These are phyloP conservation scores for Mellilla xanthometata DNA, from an alignment of 2,888 invertebrate genomes.

Conservation along the genomic window DNA sequence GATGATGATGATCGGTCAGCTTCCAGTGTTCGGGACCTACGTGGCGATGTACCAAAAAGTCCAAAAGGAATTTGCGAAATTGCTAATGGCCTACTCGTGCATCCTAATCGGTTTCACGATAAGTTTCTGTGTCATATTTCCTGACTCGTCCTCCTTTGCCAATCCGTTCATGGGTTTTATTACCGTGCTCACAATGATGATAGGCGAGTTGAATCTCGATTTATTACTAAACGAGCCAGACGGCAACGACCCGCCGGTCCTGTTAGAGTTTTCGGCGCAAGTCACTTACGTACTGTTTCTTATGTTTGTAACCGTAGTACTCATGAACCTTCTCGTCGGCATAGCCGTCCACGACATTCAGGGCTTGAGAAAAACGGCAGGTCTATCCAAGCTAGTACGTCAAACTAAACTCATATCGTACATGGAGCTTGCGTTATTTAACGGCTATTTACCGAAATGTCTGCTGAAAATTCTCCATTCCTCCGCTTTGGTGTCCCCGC, in stretches of 20 bases:
- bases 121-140: conserved; percentile 94
- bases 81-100: conserved; percentile 93
- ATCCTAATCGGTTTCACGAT: conserved; percentile 93
- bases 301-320: conserved; percentile 91
- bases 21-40: conserved; percentile 94
- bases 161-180: conserved; percentile 93
- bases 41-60: conserved; percentile 96
- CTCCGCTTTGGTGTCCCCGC: conserved; percentile 90
- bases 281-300: conserved; percentile 91
- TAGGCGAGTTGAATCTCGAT: conserved; percentile 91
- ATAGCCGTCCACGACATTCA: conserved; percentile 95
- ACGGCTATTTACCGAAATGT: conserved; percentile 90
- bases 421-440: conserved; percentile 91
- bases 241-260: conserved; percentile 88
- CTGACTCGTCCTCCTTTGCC: conserved; percentile 90
- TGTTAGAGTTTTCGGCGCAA: conserved; percentile 91
- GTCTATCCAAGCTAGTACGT: conserved; percentile 90
- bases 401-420: conserved; percentile 94
- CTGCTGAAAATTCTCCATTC: conserved; percentile 88
- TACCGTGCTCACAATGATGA: conserved; percentile 94
- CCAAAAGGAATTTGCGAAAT: conserved; percentile 92
- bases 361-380: conserved; percentile 92
- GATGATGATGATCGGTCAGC: conserved; percentile 95
- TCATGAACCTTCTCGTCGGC: conserved; percentile 93
- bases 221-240: conserved; percentile 89